Conservation (phyloP, 2,113 vertebrate genomes). For the Andinoacara biseriatus region DNA sequence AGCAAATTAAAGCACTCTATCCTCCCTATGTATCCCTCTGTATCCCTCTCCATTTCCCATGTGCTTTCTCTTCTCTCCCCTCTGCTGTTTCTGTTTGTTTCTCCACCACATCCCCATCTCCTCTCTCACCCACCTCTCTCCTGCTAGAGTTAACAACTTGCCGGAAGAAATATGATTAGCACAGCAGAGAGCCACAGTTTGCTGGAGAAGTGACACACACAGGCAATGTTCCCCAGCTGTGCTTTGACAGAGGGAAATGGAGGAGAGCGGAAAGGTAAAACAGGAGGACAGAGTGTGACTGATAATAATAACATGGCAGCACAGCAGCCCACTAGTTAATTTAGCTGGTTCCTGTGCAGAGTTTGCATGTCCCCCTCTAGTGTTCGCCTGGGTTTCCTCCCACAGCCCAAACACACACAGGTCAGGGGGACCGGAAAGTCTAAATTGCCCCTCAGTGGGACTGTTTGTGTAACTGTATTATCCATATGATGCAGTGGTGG, state of each 20-base stretch:
- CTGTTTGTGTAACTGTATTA: conserved; percentile 35
- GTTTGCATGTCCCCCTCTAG: conserved; percentile 25
- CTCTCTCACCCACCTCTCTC: conserved; percentile 6
- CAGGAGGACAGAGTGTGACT: conserved; percentile 44
- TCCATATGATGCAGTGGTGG: conserved; percentile 16
- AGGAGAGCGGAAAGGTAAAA: conserved; percentile 45
- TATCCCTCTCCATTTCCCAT: conserved; percentile 23
- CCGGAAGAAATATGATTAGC: conserved; percentile 72
- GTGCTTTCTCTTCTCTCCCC: conserved; percentile 25
- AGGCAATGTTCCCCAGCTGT: conserved; percentile 45
- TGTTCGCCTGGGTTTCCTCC: conserved; percentile 34
- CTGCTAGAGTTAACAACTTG: conserved; percentile 55
- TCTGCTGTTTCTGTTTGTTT: conserved; percentile 36
- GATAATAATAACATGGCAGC: conserved; percentile 51
- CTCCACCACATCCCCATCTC: conserved; percentile 12
- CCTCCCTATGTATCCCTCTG: background rate
- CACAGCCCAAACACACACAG: conserved; percentile 32
- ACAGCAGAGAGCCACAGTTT: conserved; percentile 60
- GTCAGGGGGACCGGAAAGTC: conserved; percentile 23
- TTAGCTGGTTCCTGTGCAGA: conserved; percentile 31
- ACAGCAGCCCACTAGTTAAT: conserved; percentile 50
- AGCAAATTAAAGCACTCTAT: conserved; percentile 58
- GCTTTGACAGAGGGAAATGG: conserved; percentile 36
- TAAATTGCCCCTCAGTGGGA: conserved; percentile 43
- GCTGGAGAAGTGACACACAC: conserved; percentile 45